Evolutionary conservation across 2,113 vertebrate species (phyloP).

Genomic region (Chionodraco myersi): DNA sequence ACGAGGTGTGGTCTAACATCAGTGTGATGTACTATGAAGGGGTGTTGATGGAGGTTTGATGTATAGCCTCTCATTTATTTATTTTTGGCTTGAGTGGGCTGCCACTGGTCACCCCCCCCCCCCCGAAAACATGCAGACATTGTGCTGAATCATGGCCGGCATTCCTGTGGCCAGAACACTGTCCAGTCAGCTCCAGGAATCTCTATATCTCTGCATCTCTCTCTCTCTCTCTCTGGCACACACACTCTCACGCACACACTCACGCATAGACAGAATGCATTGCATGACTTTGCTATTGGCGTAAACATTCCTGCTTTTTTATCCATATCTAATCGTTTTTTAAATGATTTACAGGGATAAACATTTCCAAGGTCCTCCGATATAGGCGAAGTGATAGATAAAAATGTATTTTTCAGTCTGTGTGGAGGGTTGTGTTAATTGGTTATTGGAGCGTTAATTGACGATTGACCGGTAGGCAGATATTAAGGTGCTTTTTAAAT

Average conservation of each 20-base stretch:
- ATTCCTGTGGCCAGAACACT: constrained; percentile 76
- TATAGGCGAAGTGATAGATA: no score
- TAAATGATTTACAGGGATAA: no score
- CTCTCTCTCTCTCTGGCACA: constrained; percentile 1
- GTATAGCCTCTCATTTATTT: constrained; percentile 12
- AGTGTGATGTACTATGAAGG: background rate
- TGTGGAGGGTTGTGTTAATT: no score
- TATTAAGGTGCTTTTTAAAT: no score
- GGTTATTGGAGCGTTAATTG: no score
- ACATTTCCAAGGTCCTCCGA: no score
- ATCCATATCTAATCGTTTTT: constrained; percentile 1
- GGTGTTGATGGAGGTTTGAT: constrained; percentile 28
- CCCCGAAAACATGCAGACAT: constrained; percentile 65
- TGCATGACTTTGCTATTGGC: constrained; percentile 53
- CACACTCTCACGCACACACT: constrained; percentile 4
- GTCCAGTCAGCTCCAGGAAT: constrained; percentile 74
- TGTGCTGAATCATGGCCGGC: constrained; percentile 79
- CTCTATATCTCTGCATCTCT: constrained; percentile 6
- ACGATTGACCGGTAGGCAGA: no score
- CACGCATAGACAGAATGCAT: constrained; percentile 25
- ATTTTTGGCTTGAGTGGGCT: constrained; percentile 40
- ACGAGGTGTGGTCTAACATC: background rate
- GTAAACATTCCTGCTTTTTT: background rate
- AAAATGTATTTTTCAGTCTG: no score
- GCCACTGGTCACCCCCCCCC: constrained; percentile 47